Evolutionary conservation across 2,113 vertebrate genomes (phyloP).

Genomic region (Columbina picui): DNA sequence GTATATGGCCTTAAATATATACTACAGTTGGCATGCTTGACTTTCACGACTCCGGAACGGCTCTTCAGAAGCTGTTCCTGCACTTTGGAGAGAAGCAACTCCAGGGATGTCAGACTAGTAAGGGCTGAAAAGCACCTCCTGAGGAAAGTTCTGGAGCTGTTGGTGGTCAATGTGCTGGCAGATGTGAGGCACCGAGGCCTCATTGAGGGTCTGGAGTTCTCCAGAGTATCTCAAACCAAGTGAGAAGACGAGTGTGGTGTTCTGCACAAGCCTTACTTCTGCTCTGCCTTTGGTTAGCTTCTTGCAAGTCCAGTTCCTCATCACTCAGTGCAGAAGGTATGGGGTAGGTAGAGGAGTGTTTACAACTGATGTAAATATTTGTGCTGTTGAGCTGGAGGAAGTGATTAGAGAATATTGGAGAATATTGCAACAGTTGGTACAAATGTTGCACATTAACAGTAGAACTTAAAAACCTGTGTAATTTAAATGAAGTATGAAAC

Average conservation of each 20-base stretch:
- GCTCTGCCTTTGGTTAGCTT: slow-evolving; percentile 31
- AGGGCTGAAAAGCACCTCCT: background rate
- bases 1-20: background rate
- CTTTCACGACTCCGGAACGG: accelerated
- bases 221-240: background rate
- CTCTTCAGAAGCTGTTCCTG: slow-evolving; percentile 16
- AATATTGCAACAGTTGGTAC: background rate
- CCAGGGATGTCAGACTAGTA: background rate
- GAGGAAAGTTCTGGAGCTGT: background rate
- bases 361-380: slow-evolving; percentile 51
- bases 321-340: slow-evolving; percentile 26
- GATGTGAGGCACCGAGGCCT: background rate
- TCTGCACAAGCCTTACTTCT: slow-evolving; percentile 20
- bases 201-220: background rate
- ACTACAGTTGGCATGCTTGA: background rate
- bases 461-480: background rate
- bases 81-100: slow-evolving; percentile 41
- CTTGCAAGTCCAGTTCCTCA: background rate
- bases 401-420: background rate
- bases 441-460: background rate
- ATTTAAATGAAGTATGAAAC: slow-evolving; percentile 59
- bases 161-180: background rate
- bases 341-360: slow-evolving; percentile 30
- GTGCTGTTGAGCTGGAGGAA: slow-evolving; percentile 15
- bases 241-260: background rate